Percentiles rank a stretch among this genome's conserved stretches.
These are phyloP conservation scores for Chaenodraco wilsoni DNA, from an alignment of 2,797 vertebrate genomes.

Conservation along the genomic window DNA sequence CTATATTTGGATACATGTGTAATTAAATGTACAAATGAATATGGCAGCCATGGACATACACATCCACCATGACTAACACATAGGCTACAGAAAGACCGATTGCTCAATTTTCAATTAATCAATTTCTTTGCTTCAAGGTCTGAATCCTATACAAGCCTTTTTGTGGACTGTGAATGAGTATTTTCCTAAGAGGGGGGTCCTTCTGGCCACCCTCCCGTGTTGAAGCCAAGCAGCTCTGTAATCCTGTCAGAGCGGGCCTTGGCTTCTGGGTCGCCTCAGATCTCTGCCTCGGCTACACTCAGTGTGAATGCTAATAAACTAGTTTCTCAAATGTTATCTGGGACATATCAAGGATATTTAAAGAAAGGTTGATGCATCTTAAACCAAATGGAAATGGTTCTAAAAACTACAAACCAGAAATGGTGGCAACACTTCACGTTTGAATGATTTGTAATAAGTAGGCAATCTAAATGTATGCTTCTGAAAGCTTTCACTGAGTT, in stretches of 20 bases:
- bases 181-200: conserved; percentile 23
- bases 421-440: conserved; percentile 28
- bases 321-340: conserved; percentile 36
- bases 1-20: not conserved
- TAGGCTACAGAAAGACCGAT: not conserved
- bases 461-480: not conserved
- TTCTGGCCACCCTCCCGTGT: conserved; percentile 38
- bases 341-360: conserved; percentile 58
- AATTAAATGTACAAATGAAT: not conserved
- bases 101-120: not conserved
- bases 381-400: conserved; percentile 29
- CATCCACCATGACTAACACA: conserved; percentile 1
- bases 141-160: conserved; percentile 1
- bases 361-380: conserved; percentile 26
- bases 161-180: conserved; percentile 23
- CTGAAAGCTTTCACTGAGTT: conserved; percentile 16
- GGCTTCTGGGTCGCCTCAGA: conserved; percentile 61
- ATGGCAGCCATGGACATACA: not conserved
- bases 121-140: conserved; percentile 13
- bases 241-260: conserved; percentile 54
- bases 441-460: conserved; percentile 25
- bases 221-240: conserved; percentile 48
- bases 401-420: conserved; percentile 13
- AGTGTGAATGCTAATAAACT: conserved; percentile 52
- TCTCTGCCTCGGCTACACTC: conserved; percentile 47